Conservation (phyloP, 1,140 invertebrate genomes). For the Brachionus calyciflorus region DNA sequence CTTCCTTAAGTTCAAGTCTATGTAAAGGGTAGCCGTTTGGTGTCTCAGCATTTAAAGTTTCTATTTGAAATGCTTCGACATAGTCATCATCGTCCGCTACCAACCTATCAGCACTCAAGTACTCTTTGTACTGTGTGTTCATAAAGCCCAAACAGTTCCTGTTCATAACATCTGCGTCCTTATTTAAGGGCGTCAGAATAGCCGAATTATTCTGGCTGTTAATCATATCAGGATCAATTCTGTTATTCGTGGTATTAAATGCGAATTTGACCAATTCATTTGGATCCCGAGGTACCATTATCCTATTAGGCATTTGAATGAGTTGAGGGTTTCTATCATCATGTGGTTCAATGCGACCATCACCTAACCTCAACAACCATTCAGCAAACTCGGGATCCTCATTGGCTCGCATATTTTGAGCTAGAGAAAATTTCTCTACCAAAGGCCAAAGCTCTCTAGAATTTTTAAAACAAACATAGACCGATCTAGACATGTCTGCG, state of each 20-base stretch:
- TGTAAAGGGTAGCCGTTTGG: slow-evolving; percentile 57
- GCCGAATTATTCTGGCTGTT: background rate
- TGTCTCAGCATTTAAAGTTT: slow-evolving; percentile 55
- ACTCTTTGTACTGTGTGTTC: background rate
- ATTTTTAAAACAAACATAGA: slow-evolving; percentile 51
- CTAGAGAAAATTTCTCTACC: slow-evolving; percentile 45
- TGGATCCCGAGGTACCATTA: background rate
- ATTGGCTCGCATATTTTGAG: slow-evolving; percentile 50
- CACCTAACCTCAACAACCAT: slow-evolving; percentile 49
- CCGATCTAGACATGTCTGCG: slow-evolving; percentile 48
- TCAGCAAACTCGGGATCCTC: slow-evolving; percentile 48
- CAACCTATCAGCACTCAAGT: slow-evolving; percentile 48
- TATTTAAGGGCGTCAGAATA: background rate
- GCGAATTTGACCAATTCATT: background rate
- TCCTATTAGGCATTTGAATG: background rate
- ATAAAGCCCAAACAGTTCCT: background rate
- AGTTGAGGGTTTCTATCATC: background rate
- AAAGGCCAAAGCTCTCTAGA: slow-evolving; percentile 49
- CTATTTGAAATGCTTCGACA: slow-evolving; percentile 50
- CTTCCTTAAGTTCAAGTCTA: slow-evolving; percentile 56
- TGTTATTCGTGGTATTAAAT: background rate
- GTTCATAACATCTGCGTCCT: background rate
- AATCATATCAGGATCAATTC: background rate
- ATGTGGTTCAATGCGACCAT: background rate
- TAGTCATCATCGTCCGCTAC: slow-evolving; percentile 49